Conservation (phyloP, 1,140 invertebrate species). For the Tetragnatha versicolor region DNA sequence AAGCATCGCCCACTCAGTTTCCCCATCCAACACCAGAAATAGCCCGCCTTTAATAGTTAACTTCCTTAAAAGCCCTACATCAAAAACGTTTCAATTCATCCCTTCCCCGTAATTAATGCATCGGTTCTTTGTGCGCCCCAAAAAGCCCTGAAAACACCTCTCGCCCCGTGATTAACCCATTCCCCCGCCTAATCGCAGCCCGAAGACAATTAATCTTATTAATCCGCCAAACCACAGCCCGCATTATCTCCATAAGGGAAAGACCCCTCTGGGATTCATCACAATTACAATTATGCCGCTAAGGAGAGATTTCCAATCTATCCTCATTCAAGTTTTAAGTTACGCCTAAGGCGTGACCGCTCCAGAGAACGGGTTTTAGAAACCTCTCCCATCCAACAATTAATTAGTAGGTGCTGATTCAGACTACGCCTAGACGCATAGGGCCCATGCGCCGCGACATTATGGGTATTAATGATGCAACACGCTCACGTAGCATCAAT, state of each 20-base stretch:
- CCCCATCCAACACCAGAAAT: too few relatives aligned
- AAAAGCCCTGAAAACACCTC: background rate
- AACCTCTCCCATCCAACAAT: conserved; percentile 44
- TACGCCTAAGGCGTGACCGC: conserved; percentile 53
- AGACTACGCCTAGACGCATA: conserved; percentile 43
- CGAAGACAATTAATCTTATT: background rate
- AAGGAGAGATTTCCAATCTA: conserved; percentile 33
- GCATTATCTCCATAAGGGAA: conserved; percentile 18
- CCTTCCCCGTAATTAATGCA: background rate
- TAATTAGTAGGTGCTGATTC: conserved; percentile 52
- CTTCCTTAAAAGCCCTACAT: too few relatives aligned
- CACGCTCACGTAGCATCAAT: conserved; percentile 22
- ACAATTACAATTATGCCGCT: conserved; percentile 41
- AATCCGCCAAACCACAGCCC: too few relatives aligned
- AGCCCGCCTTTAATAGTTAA: too few relatives aligned
- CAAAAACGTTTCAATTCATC: background rate
- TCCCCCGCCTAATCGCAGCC: background rate
- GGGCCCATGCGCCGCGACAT: conserved; percentile 22
- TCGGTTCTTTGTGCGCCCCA: background rate
- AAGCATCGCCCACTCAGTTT: too few relatives aligned
- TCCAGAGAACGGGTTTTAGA: conserved; percentile 34
- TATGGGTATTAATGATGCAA: conserved; percentile 38
- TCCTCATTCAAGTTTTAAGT: conserved; percentile 53
- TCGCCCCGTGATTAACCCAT: background rate
- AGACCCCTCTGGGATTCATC: conserved; percentile 4